Percentiles rank a stretch among this genome's conserved stretches.
Conservation (phyloP, 2,797 vertebrate genomes). For the Fringilla coelebs region DNA sequence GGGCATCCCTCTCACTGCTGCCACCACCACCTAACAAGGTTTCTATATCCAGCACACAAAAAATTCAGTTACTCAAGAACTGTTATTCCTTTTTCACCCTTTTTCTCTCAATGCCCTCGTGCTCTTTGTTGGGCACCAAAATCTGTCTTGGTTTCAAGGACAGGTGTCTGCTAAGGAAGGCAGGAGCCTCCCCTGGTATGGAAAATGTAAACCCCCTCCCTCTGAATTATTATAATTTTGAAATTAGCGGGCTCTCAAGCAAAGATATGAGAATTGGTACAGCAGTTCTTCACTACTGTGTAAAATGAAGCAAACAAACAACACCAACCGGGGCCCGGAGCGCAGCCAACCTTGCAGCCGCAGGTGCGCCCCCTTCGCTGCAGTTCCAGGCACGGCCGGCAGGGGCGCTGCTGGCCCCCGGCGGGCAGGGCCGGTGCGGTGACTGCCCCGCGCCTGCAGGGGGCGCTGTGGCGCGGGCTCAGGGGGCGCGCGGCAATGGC, state of each 20-base stretch:
- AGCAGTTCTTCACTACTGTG: neutral
- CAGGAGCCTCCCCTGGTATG: too few species aligned
- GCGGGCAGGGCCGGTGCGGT: neutral
- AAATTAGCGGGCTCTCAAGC: neutral
- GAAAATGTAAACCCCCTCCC: neutral
- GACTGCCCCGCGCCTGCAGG: neutral
- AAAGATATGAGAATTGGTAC: neutral
- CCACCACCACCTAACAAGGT: neutral
- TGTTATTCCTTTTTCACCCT: neutral
- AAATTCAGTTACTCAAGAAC: neutral
- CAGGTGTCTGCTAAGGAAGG: neutral
- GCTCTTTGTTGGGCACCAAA: rapidly evolving
- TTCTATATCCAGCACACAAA: neutral
- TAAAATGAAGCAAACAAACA: neutral
- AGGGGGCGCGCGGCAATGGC: neutral
- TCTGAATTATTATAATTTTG: neutral
- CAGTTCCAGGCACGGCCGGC: neutral
- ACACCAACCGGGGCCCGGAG: too few species aligned
- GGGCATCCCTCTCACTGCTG: neutral
- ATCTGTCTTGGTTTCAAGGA: neutral
- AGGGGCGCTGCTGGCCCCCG: too few species aligned
- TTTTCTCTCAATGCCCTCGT: neutral
- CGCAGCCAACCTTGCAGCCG: too few species aligned
- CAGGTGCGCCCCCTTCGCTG: too few species aligned
- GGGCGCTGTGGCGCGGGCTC: neutral